Base-by-base conservation (phyloP, 2,797 vertebrate genomes). In the Sitta carolinensis region DNA sequence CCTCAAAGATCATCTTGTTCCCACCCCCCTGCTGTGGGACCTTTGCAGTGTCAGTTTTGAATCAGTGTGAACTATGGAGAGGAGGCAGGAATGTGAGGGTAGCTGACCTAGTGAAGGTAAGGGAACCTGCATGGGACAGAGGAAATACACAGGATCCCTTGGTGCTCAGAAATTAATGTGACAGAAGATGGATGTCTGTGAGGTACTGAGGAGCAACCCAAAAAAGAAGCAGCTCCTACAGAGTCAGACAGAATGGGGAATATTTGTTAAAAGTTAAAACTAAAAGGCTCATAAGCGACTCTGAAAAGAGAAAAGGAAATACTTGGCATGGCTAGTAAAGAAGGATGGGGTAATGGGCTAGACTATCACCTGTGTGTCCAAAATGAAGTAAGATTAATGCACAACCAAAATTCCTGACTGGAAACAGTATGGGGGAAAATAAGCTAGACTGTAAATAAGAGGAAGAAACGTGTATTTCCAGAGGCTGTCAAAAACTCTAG, bases 401-500 rank as follows among this genome's bases (percentile, higher is more conserved):
- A 52, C 25, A 22, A 38, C 25, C 15, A 3, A 59, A 32, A 62
- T 72, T 92, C 89, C 54, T 89, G 47, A 52, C 59, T 87, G 75
- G 59, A 87, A 92, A 77, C 51, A 32, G 47, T 69, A 72, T 2
- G 11, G 54, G 47, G 54, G 17, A 76, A 79, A 93, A 62, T 82
- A 90, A 79, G 61, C 59, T 73, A 32, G 43, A n/a, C 43, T 89
- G 87, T 94, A 95, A 89, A 75, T 77, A 91, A 87, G 38, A 76
- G 40, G 29, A 94, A 64, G 55, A 87, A 74, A 62, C 79, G 25
- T 69, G 15, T 75, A 66, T 93, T 96, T 97, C 79, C 57, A 94
- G 72, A 72, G 42, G 66, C 92, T 94, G 89, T 95, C 84, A 84
- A 82, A 95, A 95, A 62, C 64, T 79, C 38, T 25, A 50, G 62